These are phyloP conservation scores for Zele albiditarsus DNA, from an alignment of 2,888 invertebrate species.

Conservation along the genomic window DNA sequence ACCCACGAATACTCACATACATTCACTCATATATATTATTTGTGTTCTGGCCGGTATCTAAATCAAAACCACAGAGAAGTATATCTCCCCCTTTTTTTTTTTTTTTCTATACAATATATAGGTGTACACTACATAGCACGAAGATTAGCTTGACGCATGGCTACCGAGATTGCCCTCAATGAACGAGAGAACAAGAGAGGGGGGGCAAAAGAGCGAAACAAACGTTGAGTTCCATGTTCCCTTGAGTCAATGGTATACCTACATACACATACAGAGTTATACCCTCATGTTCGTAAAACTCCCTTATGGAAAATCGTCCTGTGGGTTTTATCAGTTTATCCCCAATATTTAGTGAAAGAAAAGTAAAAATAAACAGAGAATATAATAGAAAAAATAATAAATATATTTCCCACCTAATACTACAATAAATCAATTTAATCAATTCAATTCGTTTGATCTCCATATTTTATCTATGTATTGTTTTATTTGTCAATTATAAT, in stretches of 20 bases:
- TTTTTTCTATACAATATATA: conserved; percentile 48
- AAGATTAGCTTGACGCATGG: conserved; percentile 66
- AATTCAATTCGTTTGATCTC: neutral
- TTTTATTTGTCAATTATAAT: neutral
- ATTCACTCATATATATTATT: too few species aligned
- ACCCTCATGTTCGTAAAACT: conserved; percentile 42
- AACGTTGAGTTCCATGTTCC: conserved; percentile 13
- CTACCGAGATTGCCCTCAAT: conserved; percentile 56
- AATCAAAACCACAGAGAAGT: conserved; percentile 54
- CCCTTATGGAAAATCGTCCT: conserved; percentile 46
- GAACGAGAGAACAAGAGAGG: conserved; percentile 34
- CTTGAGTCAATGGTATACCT: conserved; percentile 38
- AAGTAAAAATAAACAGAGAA: neutral
- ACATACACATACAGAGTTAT: conserved; percentile 52
- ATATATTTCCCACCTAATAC: neutral
- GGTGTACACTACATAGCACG: conserved; percentile 48
- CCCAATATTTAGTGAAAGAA: conserved; percentile 25
- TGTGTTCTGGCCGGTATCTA: conserved; percentile 42
- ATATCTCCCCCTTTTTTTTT: neutral
- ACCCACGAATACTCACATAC: too few species aligned
- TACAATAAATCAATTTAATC: neutral
- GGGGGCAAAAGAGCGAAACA: conserved; percentile 10
- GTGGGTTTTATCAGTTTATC: conserved; percentile 43
- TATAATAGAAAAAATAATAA: too few species aligned
- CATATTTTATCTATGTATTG: neutral